A percentile compares a stretch with the other conserved stretches of the same genome.
phyloP scores from a whole-genome alignment of 2,888 invertebrate species.

The Flexamia atlantica region DNA sequence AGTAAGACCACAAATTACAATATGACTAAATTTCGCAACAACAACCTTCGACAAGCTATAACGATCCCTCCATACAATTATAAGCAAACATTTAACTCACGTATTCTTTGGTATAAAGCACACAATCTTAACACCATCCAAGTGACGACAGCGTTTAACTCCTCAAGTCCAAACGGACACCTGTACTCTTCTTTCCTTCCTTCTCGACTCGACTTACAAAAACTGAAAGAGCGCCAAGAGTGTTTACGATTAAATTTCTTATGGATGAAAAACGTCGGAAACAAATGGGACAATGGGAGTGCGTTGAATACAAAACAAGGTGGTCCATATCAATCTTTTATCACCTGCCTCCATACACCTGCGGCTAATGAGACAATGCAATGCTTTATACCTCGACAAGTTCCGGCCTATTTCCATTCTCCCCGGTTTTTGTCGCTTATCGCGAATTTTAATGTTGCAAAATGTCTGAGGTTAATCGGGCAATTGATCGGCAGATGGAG shows the following conservation, averaged over 20 bases:
- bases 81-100: no score
- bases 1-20: no score
- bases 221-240: conserved; percentile 40
- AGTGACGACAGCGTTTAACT: no score
- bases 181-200: conserved; percentile 8
- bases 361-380: conserved; percentile 37
- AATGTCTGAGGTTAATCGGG: conserved; percentile 10
- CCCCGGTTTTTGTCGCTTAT: conserved; percentile 35
- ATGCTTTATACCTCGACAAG: conserved; percentile 20
- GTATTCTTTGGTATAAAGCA: no score
- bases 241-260: conserved; percentile 42
- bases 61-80: no score
- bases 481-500: conserved; percentile 19
- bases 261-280: not conserved
- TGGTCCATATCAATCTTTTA: conserved; percentile 13
- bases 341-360: conserved; percentile 17
- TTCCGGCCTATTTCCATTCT: conserved; percentile 42
- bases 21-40: no score
- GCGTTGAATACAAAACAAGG: conserved; percentile 1
- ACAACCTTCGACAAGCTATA: no score
- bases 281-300: conserved; percentile 36
- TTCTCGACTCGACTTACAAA: not conserved
- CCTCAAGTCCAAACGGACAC: not conserved
- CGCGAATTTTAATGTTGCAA: conserved; percentile 50
- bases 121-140: no score